These are phyloP conservation scores for Pogonomyrmex californicus DNA, from an alignment of 1,140 invertebrate species.

Conservation along the genomic window DNA sequence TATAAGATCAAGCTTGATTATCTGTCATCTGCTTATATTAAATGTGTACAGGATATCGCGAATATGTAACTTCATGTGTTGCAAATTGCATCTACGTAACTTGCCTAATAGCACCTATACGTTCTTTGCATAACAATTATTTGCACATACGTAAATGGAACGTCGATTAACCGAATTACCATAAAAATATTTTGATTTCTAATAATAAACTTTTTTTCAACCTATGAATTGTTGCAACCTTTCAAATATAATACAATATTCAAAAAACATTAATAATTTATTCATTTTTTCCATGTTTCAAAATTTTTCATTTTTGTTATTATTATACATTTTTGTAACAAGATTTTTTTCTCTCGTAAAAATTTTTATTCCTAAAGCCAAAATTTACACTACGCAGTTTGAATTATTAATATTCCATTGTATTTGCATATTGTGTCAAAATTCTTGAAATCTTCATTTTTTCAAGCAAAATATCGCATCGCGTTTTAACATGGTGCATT, in stretches of 20 bases:
- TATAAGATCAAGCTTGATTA: constrained; percentile 36
- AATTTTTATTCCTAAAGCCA: neutral
- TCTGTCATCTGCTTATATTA: constrained; percentile 24
- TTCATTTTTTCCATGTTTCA: neutral
- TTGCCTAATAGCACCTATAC: neutral
- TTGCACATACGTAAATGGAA: neutral
- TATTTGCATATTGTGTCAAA: neutral
- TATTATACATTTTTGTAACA: neutral
- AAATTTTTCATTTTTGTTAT: neutral
- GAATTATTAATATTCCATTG: neutral
- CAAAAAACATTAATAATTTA: neutral
- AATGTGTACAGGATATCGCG: constrained; percentile 11
- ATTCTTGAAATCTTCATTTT: neutral
- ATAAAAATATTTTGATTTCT: neutral
- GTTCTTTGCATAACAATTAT: constrained; percentile 20
- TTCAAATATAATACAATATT: neutral
- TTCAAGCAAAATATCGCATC: neutral
- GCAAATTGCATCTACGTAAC: constrained; percentile 3
- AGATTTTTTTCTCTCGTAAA: neutral
- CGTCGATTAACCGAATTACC: constrained; percentile 10
- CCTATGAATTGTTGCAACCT: neutral
- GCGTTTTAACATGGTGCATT: neutral
- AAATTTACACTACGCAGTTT: neutral
- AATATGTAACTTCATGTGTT: neutral
- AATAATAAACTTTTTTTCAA: neutral